Base-by-base conservation (phyloP, 2,113 vertebrate species). In the Elaphurus davidianus region DNA sequence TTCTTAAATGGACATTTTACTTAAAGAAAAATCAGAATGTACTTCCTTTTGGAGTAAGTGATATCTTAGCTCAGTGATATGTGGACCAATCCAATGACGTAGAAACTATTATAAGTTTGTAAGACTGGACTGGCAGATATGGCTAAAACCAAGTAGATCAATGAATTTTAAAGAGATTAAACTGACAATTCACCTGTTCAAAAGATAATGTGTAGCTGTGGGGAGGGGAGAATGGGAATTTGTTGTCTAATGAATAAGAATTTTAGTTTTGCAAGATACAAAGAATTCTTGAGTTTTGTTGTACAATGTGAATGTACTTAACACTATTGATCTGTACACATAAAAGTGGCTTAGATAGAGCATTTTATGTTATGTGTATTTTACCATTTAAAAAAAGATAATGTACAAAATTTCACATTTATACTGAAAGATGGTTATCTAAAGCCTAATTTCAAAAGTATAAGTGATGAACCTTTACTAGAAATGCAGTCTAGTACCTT, bases 351-450 rank as follows among this genome's bases (percentile, higher is more conserved):
- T 55, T 83, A 59, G 40, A n/a, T 76, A 28, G 36, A 59, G 92
- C 11, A 55, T 76, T 90, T 89, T 90, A 15, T 45, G 16, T 90
- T 52, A 47, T 78, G 5, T 25, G 33, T 62, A 47, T 94, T 92
- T 95, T 94, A 91, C 14, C 87, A 45, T 74, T 92, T 45, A 47
- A 87, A 90, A 76, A 82, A 93, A 88, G 57, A 71, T 71, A 95
- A 90, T 45, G 27, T 57, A 81, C 25, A 81, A 87, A 92, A 36
- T 81, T 64, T 67, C 43, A 19, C 27, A 27, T 92, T 9, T 47
- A 30, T 52, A 89, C 50, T 62, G 71, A 78, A 88, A 93, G 59
- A 40, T 11, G 91, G 15, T 52, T 50, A 59, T 67, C 13, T 92
- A 74, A 57, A 92, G 83, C 71, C 15, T 50, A 87, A 89, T 91